Conservation (phyloP, 2,113 vertebrate species). For the Oryzias celebensis region DNA sequence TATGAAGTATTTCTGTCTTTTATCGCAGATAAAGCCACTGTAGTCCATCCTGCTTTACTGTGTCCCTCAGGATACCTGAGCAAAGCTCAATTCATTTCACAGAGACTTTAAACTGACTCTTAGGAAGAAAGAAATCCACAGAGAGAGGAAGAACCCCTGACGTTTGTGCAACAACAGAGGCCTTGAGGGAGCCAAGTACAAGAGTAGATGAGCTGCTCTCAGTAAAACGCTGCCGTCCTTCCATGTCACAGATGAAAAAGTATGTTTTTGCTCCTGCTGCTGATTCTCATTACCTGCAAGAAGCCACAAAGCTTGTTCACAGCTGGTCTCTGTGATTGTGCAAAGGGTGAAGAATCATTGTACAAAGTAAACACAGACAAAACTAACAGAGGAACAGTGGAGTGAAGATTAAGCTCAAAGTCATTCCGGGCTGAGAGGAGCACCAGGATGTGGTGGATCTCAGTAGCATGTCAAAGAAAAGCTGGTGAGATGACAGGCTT, state of each 20-base stretch:
- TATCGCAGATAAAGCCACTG: not conserved
- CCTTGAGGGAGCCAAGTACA: constrained; percentile 56
- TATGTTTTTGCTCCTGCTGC: constrained; percentile 10
- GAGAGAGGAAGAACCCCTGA: constrained; percentile 38
- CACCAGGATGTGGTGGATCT: constrained; percentile 20
- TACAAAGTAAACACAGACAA: constrained; percentile 18
- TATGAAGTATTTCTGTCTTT: no score
- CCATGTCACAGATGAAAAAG: constrained; percentile 25
- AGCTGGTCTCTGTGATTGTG: constrained; percentile 22
- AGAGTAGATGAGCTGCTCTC: constrained; percentile 48
- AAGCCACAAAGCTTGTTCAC: constrained; percentile 25
- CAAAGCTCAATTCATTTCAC: constrained; percentile 46
- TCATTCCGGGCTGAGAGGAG: not conserved
- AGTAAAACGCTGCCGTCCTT: constrained; percentile 40
- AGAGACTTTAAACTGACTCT: constrained; percentile 43
- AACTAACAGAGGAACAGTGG: not conserved
- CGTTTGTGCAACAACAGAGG: constrained; percentile 31
- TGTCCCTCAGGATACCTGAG: constrained; percentile 45
- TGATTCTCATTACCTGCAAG: constrained; percentile 47
- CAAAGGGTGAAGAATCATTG: constrained; percentile 11
- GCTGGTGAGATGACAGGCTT: not conserved
- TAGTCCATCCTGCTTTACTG: constrained; percentile 23
- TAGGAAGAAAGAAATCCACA: constrained; percentile 37
- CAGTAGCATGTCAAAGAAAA: constrained; percentile 8
- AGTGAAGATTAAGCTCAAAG: not conserved